A percentile compares a stretch with the other conserved stretches of the same genome.
These are phyloP conservation scores for Andinoacara biseriatus DNA, from an alignment of 2,113 vertebrate genomes.

Conservation along the genomic window DNA sequence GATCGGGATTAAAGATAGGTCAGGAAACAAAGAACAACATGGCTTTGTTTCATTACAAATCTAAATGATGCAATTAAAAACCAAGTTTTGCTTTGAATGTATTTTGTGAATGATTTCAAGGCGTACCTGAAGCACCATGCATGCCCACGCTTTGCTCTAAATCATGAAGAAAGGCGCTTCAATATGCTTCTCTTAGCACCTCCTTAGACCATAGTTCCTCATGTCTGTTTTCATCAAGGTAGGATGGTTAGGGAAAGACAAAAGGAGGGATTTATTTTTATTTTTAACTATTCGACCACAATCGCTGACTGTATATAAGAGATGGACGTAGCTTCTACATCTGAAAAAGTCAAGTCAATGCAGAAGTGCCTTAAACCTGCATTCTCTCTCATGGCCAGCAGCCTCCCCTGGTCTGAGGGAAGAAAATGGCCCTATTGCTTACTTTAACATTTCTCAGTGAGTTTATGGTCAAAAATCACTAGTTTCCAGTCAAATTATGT, in stretches of 20 bases:
- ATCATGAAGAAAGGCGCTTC: too few relatives aligned
- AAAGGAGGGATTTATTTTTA: too few relatives aligned
- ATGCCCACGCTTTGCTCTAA: too few relatives aligned
- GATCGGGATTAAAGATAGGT: too few relatives aligned
- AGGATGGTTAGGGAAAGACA: background rate
- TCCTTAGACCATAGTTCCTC: too few relatives aligned
- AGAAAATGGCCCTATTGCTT: background rate
- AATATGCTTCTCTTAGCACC: too few relatives aligned
- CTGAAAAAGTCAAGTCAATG: background rate
- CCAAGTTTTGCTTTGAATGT: too few relatives aligned
- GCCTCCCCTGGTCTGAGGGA: background rate
- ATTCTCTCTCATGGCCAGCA: background rate
- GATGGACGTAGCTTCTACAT: background rate
- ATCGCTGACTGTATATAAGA: background rate
- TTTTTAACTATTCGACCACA: background rate
- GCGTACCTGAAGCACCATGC: too few relatives aligned
- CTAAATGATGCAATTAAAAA: too few relatives aligned
- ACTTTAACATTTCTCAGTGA: background rate
- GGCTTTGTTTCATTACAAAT: too few relatives aligned
- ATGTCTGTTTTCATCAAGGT: background rate
- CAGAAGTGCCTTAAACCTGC: background rate
- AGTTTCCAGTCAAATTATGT: background rate
- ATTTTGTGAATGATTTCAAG: too few relatives aligned
- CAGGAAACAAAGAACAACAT: too few relatives aligned
- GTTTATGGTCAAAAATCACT: background rate